Percentiles rank a stretch among this genome's conserved stretches.
phyloP scores from a whole-genome alignment of 2,888 invertebrate genomes.

The Andrena trimmerana region DNA sequence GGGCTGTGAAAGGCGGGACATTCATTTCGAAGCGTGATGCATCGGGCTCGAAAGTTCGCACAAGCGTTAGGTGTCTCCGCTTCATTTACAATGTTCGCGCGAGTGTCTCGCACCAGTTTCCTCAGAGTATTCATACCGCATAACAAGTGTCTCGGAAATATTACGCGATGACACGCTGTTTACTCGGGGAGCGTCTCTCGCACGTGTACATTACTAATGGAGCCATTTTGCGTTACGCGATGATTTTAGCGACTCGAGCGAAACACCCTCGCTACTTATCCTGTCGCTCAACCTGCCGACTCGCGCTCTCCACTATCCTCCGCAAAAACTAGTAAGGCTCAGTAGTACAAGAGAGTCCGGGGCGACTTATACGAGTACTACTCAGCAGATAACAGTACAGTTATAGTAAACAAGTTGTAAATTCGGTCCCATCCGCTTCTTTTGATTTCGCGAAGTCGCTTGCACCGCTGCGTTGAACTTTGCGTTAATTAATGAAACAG shows the following conservation, averaged over 20 bases:
- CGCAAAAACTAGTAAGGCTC: neutral
- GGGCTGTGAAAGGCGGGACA: neutral
- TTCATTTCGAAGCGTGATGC: neutral
- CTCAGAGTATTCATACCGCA: conserved; percentile 12
- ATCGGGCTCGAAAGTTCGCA: neutral
- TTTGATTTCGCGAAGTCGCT: too few relatives aligned
- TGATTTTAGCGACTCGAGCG: conserved; percentile 6
- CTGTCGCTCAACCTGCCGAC: neutral
- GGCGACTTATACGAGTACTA: neutral
- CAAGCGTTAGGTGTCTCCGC: conserved; percentile 1
- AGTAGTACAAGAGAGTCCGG: neutral
- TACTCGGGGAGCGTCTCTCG: conserved; percentile 13
- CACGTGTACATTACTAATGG: conserved; percentile 14
- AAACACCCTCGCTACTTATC: neutral
- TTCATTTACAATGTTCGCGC: conserved; percentile 4
- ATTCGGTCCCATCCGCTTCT: too few relatives aligned
- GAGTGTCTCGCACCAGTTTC: neutral
- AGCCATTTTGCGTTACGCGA: conserved; percentile 3
- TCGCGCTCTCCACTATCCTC: neutral
- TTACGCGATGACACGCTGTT: conserved; percentile 19
- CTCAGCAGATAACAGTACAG: too few relatives aligned
- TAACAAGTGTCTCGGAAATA: conserved; percentile 24
- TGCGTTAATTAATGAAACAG: neutral
- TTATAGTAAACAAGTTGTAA: too few relatives aligned
- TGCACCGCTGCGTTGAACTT: neutral